These are phyloP conservation scores for Chiropotes sagulatus DNA, from an alignment of 2,797 vertebrate genomes.

Conservation along the genomic window DNA sequence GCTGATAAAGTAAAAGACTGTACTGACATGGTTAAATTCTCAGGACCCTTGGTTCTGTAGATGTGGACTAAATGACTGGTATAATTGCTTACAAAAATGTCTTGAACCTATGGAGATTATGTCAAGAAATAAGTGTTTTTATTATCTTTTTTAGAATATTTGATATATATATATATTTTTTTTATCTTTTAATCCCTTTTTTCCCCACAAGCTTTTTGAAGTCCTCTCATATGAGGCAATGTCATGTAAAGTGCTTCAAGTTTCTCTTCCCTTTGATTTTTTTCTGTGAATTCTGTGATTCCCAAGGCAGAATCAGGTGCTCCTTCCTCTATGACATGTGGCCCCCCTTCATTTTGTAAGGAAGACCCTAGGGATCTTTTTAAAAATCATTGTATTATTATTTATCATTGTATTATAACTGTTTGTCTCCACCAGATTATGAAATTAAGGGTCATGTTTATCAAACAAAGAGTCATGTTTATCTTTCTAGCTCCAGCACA, in stretches of 20 bases:
- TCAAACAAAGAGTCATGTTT: background rate
- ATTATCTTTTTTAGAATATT: too few relatives aligned
- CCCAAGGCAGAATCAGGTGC: background rate
- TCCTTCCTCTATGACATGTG: background rate
- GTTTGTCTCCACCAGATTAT: background rate
- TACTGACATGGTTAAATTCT: background rate
- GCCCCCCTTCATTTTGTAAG: background rate
- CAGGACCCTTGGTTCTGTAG: background rate
- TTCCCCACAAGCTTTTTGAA: background rate
- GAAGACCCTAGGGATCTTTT: background rate
- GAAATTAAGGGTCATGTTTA: background rate
- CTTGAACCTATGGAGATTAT: background rate
- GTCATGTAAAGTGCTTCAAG: background rate
- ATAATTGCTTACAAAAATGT: background rate
- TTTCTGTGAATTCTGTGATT: background rate
- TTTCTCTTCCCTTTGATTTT: background rate
- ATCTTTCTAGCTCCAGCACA: background rate
- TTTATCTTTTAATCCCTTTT: background rate
- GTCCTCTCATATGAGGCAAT: background rate
- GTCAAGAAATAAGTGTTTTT: background rate
- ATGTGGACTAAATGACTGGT: background rate
- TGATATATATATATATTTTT: too few relatives aligned
- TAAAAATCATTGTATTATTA: background rate
- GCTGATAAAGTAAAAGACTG: background rate
- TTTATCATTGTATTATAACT: background rate